Evolutionary conservation across 2,797 vertebrate genomes (phyloP), one percentile per base, ranked within the genome.

Genomic region (Gymnoscopelus braueri): DNA sequence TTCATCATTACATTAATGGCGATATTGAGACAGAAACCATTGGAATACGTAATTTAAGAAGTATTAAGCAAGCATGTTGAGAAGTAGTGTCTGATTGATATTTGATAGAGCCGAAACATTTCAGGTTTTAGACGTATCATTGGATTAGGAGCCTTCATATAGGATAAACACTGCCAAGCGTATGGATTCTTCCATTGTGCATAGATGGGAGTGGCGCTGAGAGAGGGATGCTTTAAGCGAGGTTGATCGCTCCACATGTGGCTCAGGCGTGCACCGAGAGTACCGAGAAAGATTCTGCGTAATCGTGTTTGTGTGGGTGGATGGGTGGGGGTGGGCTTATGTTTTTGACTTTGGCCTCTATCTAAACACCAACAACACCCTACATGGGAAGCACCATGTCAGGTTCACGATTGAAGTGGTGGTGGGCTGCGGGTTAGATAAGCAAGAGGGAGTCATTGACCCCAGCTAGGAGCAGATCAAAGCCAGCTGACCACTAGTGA

Each of bases 281-380:
- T 60, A 19, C 13, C 29, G 59, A 4, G 39, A 23, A 0, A 47
- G 5, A 10, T 19, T 23, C 26, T 79, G 66, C 74, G 67, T 69
- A 60, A 35, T 4, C 8, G 8, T 71, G 23, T 26, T 52, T 80
- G 29, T 61, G 19, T 55, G 71, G 35, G 26, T 3, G 26, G 26
- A 3, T 47, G 54, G 29, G 53, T 51, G 29, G 13, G 54, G 58
- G 67, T 65, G n/a, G 3, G 35, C 35, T 10, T 29, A 15, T 19
- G 59, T 54, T 75, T 87, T 88, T 87, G 74, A 90, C 84, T 87
- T 89, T 85, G 74, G 70, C 71, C 83, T 63, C 60, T 55, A 47
- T 77, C 54, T 69, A 59, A 83, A 86, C 79, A 77, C 48, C 1
- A 77, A 71, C 67, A 58, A 9, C 24, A 11, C 74, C 69, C 26